Evolutionary conservation across 2,888 invertebrate genomes (phyloP).

Genomic region (Mythimna ferrago): DNA sequence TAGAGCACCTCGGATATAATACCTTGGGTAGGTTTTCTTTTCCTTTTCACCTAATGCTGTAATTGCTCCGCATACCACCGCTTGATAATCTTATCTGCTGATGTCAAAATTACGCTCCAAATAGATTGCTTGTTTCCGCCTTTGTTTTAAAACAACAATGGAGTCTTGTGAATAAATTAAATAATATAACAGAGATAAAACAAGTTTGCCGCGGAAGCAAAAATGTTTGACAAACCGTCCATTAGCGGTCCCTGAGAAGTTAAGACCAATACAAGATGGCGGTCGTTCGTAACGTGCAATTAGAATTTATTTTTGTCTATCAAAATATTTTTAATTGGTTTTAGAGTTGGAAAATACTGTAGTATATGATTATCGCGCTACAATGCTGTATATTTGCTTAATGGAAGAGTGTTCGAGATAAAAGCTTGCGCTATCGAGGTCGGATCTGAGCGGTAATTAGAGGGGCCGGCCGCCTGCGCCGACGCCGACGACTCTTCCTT

Average conservation of each 20-base stretch:
- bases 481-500: slow-evolving; percentile 77
- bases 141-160: slow-evolving; percentile 74
- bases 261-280: slow-evolving; percentile 77
- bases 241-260: slow-evolving; percentile 76
- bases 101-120: slow-evolving; percentile 65
- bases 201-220: slow-evolving; percentile 76
- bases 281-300: slow-evolving; percentile 75
- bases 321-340: slow-evolving; percentile 90
- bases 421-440: slow-evolving; percentile 87
- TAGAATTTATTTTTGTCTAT: slow-evolving; percentile 88
- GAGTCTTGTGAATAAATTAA: slow-evolving; percentile 75
- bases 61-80: slow-evolving; percentile 32
- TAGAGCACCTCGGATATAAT: too few relatives aligned
- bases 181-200: slow-evolving; percentile 75
- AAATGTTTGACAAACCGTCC: slow-evolving; percentile 84
- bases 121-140: slow-evolving; percentile 70
- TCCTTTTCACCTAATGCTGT: slow-evolving; percentile 1
- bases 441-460: slow-evolving; percentile 86
- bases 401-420: slow-evolving; percentile 89
- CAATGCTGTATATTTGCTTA: slow-evolving; percentile 90
- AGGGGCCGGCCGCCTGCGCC: slow-evolving; percentile 73
- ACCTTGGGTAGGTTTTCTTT: too few relatives aligned
- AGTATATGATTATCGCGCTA: slow-evolving; percentile 85
- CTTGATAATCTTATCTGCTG: slow-evolving; percentile 49
- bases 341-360: slow-evolving; percentile 86